Percentiles rank a stretch among this genome's conserved stretches.
These are phyloP conservation scores for Capra hircus DNA, from an alignment of 2,113 vertebrate species.

Conservation along the genomic window DNA sequence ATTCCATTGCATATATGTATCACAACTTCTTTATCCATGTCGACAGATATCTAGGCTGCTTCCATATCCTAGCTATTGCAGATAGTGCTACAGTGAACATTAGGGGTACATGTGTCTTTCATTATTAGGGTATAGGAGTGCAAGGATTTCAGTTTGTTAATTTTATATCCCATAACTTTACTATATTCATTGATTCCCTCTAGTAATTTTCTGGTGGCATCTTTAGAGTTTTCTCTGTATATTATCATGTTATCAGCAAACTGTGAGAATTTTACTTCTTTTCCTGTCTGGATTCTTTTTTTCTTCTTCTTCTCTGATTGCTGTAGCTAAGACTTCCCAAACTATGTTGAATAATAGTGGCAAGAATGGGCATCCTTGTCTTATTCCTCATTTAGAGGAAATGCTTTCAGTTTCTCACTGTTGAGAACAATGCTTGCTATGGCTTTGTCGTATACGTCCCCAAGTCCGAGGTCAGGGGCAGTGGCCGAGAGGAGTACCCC, in stretches of 20 bases:
- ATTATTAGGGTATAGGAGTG: neutral
- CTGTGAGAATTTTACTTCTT: neutral
- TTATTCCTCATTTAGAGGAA: neutral
- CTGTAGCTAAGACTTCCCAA: neutral
- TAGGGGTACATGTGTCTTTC: neutral
- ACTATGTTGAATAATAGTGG: neutral
- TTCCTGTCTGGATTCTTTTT: neutral
- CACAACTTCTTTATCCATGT: neutral
- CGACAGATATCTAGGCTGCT: neutral
- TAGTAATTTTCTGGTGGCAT: neutral
- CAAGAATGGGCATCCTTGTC: neutral
- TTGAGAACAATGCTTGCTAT: neutral
- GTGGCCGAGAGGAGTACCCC: too few relatives aligned
- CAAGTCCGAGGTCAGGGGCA: too few relatives aligned
- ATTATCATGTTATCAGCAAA: neutral
- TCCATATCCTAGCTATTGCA: neutral
- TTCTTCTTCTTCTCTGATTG: neutral
- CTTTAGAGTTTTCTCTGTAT: neutral
- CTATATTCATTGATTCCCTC: neutral
- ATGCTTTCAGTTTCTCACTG: neutral
- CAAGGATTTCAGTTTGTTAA: neutral
- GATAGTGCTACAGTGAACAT: neutral
- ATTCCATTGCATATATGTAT: neutral
- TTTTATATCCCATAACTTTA: neutral
- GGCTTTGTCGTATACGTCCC: neutral